These are phyloP conservation scores for Brachyistius frenatus DNA, from an alignment of 2,113 vertebrate species.

Conservation along the genomic window DNA sequence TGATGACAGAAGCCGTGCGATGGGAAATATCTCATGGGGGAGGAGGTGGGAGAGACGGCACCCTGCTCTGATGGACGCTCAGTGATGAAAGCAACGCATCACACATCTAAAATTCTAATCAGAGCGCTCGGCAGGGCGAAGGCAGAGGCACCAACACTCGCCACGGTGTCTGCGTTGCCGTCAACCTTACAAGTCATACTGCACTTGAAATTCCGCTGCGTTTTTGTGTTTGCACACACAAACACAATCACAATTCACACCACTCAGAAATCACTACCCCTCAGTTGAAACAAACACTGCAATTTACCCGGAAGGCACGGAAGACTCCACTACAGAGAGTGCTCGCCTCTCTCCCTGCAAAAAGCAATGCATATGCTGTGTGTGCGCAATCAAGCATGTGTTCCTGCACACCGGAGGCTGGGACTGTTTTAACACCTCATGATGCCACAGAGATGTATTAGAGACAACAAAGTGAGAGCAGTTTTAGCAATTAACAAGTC, in stretches of 20 bases:
- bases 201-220: conserved; percentile 13
- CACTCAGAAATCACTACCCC: conserved; percentile 52
- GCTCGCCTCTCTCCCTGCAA: neutral
- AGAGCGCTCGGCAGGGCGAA: conserved; percentile 78
- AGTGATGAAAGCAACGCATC: conserved; percentile 73
- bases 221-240: neutral
- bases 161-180: conserved; percentile 64
- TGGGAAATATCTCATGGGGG: conserved; percentile 65
- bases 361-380: conserved; percentile 22
- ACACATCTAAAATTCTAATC: conserved; percentile 82
- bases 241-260: conserved; percentile 53
- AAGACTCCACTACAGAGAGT: conserved; percentile 18
- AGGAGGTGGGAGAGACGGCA: conserved; percentile 60
- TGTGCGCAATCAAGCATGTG: conserved; percentile 35
- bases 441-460: conserved; percentile 5
- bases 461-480: neutral
- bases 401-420: neutral
- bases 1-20: conserved; percentile 49
- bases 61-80: conserved; percentile 30
- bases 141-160: conserved; percentile 71
- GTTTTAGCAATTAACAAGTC: neutral
- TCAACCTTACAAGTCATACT: conserved; percentile 38
- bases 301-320: conserved; percentile 63
- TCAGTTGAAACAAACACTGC: conserved; percentile 68
- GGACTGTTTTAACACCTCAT: neutral